Evolutionary conservation across 1,140 invertebrate species (phyloP).

Genomic region (Octopus sinensis): DNA sequence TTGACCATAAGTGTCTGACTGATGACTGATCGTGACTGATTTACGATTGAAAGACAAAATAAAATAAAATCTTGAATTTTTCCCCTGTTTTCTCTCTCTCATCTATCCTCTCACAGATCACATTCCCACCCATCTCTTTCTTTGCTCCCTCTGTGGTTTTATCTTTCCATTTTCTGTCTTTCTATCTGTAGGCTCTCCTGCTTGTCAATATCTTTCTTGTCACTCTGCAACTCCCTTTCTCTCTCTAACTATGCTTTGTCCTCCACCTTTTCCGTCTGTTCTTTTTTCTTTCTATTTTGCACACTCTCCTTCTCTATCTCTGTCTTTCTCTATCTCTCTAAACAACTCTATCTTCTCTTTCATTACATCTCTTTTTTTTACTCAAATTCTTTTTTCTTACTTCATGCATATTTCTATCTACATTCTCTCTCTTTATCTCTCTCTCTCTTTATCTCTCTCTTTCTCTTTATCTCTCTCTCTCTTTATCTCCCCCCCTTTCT

Average conservation of each 20-base stretch:
- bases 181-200: background rate
- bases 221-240: conserved; percentile 3
- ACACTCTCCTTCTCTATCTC: conserved; percentile 1
- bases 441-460: conserved; percentile 13
- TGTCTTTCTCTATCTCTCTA: conserved; percentile 1
- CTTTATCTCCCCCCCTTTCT: background rate
- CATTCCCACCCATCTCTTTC: background rate
- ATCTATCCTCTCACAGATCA: background rate
- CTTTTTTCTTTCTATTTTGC: conserved; percentile 2
- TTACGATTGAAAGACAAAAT: too few relatives aligned
- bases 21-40: too few relatives aligned
- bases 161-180: too few relatives aligned
- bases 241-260: conserved; percentile 2
- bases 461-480: conserved; percentile 16
- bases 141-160: background rate
- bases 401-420: conserved; percentile 14
- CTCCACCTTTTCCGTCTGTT: background rate
- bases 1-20: too few relatives aligned
- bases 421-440: conserved; percentile 10
- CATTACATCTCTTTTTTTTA: conserved; percentile 2
- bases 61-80: too few relatives aligned
- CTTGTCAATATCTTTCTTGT: background rate
- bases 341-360: conserved; percentile 8
- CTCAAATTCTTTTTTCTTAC: background rate
- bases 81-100: background rate